Base-by-base conservation (phyloP, 2,888 invertebrate genomes). In the Sphaerolaimus hirsutus region DNA sequence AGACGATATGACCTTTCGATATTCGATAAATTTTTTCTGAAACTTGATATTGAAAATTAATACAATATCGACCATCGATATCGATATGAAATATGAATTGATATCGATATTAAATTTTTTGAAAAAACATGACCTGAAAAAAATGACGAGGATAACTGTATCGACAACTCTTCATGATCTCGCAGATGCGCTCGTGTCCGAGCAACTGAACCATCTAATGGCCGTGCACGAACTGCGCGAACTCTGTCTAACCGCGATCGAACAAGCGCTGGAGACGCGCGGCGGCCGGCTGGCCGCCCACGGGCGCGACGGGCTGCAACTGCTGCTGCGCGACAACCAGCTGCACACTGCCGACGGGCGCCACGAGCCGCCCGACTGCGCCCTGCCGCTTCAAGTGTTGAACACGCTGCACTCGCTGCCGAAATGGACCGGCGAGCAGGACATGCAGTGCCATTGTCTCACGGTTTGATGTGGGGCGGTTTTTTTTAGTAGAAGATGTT, bases 381-480 rank as follows among this genome's bases (percentile, higher is more conserved):
- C 3, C 10, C 19, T 40, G 24, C 40, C 40, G 4, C 22, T 40
- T 4, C 40, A 89, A 66, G 72, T 89, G 47, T 71, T 89, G 35
- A 76, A 79, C 53, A 77, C 84, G 1, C 80, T 87, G 46, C 76
- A 79, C 23, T 77, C 78, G 0, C 76, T 81, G 59, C 73, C 77
- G 57, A 73, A 76, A 53, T 76, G 81, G 59, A 69, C 79, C 46
- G 84, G 86, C 58, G 86, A 89, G 54, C 79, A 81, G 1, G 84
- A 87, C 66, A 71, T 74, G 21, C 74, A 75, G 53, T 69, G 75
- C 64, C 65, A 46, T 36, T 22, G 41, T n/a, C 45, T 75, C 50
- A 74, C 74, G 66, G 83, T 82, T 57, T 66, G 66, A 55, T 58
- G 63, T 19, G 37, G 4, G 36, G 5, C 25, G 10, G 32, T 12